Evolutionary conservation across 2,797 vertebrate genomes (phyloP), one percentile per base, ranked within the genome.

Genomic region (Linurgus olivaceus): DNA sequence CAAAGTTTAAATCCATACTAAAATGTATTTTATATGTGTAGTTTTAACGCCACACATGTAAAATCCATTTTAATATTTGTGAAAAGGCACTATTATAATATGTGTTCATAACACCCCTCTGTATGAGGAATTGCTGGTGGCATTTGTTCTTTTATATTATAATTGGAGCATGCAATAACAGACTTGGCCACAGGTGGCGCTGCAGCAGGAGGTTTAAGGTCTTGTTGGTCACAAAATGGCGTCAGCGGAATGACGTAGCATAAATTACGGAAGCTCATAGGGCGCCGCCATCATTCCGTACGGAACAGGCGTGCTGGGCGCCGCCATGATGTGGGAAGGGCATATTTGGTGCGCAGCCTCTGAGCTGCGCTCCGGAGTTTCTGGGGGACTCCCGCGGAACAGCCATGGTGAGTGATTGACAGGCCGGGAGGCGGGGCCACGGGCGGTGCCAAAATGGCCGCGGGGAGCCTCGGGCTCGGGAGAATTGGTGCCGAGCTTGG

Each of bases 191-290:
- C 11, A 26, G 23, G 4, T 6, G 33, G 55, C 55, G 55, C 55
- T 58, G 33, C 33, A 8, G 24, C 11, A 6, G 55, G 33, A 58
- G 24, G 55, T 11, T 58, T 6, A 17, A 9, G 24, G 10, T 17
- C 23, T 57, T 57, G 54, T 35, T 11, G 17, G 9, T 6, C n/a
- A 37, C 16, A 6, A 17, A 37, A 58, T 37, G 55, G 10, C 24
- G 33, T 12, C 7, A 58, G 55, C 55, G 10, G 33, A 35, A 35
- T 16, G 17, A 6, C 3, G 1, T 17, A 3, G 2, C 3, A 17
- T 9, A 9, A 37, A 8, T 8, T 2, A 2, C 33, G 24, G 55
- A 25, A 25, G 55, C 35, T 15, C 23, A 25, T 9, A 12, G 16
- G 24, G 55, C 7, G 33, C 55, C 33, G 55, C 33, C 55, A 37